These are phyloP conservation scores for Grantiella picta DNA, from an alignment of 2,113 vertebrate genomes.

Conservation along the genomic window DNA sequence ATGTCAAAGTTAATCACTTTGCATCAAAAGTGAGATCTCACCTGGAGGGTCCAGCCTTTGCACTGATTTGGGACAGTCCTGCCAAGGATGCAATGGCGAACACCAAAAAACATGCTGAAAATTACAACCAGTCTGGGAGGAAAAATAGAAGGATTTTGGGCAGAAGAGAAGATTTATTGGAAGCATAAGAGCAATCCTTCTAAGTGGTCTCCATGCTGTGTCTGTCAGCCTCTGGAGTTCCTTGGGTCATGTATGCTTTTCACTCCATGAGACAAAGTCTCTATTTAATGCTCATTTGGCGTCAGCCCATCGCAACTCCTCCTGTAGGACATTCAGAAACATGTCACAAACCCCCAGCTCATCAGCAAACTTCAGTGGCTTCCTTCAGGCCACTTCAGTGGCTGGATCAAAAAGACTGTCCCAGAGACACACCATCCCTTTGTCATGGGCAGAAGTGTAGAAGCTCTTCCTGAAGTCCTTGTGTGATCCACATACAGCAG, in stretches of 20 bases:
- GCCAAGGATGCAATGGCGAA: neutral
- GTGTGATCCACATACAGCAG: neutral
- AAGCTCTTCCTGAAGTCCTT: neutral
- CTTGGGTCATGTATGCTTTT: neutral
- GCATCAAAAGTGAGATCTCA: neutral
- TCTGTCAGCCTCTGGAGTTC: neutral
- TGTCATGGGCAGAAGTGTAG: neutral
- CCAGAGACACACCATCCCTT: neutral
- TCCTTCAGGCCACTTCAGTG: neutral
- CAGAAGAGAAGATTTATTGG: neutral
- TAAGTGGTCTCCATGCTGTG: neutral
- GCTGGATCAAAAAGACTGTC: neutral
- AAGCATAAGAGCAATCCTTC: neutral
- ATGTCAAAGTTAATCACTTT: neutral
- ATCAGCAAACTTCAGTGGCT: neutral
- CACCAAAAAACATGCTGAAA: neutral
- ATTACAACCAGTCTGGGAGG: neutral
- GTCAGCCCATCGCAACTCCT: neutral
- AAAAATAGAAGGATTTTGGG: neutral
- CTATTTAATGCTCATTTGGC: neutral
- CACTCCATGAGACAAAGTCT: neutral
- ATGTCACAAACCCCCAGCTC: neutral
- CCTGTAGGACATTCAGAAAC: neutral
- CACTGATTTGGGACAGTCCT: neutral
- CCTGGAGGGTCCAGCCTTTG: neutral